These are phyloP conservation scores for Paracanthobrama guichenoti DNA, from an alignment of 2,113 vertebrate genomes.

Conservation along the genomic window DNA sequence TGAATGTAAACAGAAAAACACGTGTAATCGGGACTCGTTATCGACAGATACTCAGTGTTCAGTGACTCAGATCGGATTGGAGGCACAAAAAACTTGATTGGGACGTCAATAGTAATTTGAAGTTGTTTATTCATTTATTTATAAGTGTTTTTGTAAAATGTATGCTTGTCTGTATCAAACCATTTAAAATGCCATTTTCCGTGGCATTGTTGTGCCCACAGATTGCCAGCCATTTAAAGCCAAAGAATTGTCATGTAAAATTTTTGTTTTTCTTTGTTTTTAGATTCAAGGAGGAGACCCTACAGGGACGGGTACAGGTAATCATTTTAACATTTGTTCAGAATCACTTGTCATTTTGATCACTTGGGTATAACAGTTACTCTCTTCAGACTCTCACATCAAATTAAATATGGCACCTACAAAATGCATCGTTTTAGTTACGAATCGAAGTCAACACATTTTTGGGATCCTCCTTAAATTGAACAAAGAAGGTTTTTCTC, in stretches of 20 bases:
- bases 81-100: no score
- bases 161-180: no score
- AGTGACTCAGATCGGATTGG: no score
- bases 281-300: slow-evolving; percentile 98
- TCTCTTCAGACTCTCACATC: background rate
- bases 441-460: background rate
- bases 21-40: no score
- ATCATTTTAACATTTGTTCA: slow-evolving; percentile 3
- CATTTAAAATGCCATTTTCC: background rate
- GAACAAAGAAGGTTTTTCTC: background rate
- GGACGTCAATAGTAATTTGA: background rate
- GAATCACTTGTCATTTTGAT: background rate
- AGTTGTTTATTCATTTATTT: background rate
- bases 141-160: no score
- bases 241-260: background rate
- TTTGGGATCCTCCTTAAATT: background rate
- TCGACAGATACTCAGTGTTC: no score
- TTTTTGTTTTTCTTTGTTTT: slow-evolving; percentile 46
- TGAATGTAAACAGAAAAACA: no score
- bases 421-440: background rate
- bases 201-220: no score
- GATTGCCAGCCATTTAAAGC: background rate
- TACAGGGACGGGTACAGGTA: slow-evolving; percentile 94
- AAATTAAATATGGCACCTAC: background rate
- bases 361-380: background rate